Evolutionary conservation across 2,888 invertebrate species (phyloP).

Genomic region (Antheraea assamensis): DNA sequence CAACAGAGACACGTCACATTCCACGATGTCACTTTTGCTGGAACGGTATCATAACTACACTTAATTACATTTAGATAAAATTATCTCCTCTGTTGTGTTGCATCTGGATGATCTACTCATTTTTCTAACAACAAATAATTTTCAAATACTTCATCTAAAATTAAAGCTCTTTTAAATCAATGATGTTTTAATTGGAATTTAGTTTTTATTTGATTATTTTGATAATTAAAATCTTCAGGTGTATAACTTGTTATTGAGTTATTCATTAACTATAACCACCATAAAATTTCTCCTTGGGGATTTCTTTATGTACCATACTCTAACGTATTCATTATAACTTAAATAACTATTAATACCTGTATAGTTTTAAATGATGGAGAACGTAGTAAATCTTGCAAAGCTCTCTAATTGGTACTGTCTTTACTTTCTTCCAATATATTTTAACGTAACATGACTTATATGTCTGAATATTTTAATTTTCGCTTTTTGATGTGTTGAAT

Average conservation of each 20-base stretch:
- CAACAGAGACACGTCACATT: background rate
- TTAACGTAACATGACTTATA: slow-evolving; percentile 23
- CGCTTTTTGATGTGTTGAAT: slow-evolving; percentile 8
- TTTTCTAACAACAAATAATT: background rate
- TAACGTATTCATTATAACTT: background rate
- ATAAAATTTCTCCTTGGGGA: background rate
- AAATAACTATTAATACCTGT: slow-evolving; percentile 20
- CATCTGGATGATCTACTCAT: background rate
- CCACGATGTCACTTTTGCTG: background rate
- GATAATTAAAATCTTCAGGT: background rate
- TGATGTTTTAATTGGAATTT: background rate
- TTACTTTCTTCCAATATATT: slow-evolving; percentile 38
- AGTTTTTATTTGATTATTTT: background rate
- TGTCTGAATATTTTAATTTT: slow-evolving; percentile 16
- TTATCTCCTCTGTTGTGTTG: background rate
- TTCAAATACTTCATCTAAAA: background rate
- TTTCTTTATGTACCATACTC: background rate
- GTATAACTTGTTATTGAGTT: background rate
- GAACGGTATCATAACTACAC: slow-evolving; percentile 1
- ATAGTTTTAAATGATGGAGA: slow-evolving; percentile 23
- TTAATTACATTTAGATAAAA: background rate
- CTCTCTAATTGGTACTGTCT: slow-evolving; percentile 53
- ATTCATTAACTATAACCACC: background rate
- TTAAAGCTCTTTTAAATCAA: background rate
- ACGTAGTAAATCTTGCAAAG: slow-evolving; percentile 34